Evolutionary conservation across 2,888 invertebrate genomes (phyloP), one percentile per base, ranked within the genome.

Genomic region (Ormia ochracea): DNA sequence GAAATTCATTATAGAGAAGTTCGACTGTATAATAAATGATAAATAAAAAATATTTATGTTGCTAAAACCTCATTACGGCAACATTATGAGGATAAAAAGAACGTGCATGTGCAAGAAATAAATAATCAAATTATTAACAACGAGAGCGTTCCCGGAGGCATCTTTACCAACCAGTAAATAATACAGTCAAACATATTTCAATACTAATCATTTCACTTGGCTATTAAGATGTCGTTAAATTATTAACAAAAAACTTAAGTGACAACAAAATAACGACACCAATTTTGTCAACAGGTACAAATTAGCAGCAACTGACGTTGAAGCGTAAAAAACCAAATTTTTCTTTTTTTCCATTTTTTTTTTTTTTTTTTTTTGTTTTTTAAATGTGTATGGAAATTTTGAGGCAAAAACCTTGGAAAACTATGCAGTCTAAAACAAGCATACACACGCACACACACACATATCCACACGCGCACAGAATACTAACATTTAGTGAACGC

Each of bases 251-350:
- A 59, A 33, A 21, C 54, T 66, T 31, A 54, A 38, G 43, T 54
- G 43, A 45, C 41, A 63, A n/a, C 43, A 31, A 70, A 36, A 58
- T 65, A 43, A 26, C 66, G 79, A 65, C 80, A 72, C 41, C 31
- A 43, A 31, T 72, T 41, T 48, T 80, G 80, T 76, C 80, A 80
- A 73, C 76, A 80, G 76, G 76, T 80, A 76, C 76, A 80, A 80
- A 80, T 80, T 80, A 80, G 72, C 80, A 80, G 28, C 66, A 76
- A 69, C 72, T 73, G 76, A 68, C 52, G 63, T 21, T 9, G 52
- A n/a, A 7, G 1, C 10, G 6, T 23, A 26, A 6, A 9, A 56
- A 56, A n/a, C n/a, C n/a, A n/a, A n/a, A n/a, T n/a, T n/a, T n/a
- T n/a, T n/a, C n/a, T n/a, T n/a, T n/a, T n/a, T n/a, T n/a, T n/a